A percentile compares a stretch with the other conserved stretches of the same genome.
Evolutionary conservation across 1,140 invertebrate genomes (phyloP).

Genomic region (Drosophila lacteicornis): DNA sequence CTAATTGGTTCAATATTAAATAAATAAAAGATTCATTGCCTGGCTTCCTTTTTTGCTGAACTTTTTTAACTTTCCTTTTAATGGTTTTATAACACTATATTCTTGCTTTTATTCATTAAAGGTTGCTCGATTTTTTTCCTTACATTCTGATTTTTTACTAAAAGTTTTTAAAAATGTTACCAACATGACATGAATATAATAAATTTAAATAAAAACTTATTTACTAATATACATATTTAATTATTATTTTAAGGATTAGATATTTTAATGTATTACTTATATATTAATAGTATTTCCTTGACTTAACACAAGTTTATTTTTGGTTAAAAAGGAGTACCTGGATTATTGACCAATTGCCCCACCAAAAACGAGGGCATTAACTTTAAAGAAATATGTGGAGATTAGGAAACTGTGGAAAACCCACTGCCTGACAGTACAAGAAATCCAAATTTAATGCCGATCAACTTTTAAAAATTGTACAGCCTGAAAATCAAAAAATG

Average conservation of each 20-base stretch:
- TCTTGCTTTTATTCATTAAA: too few relatives aligned
- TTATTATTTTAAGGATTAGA: too few relatives aligned
- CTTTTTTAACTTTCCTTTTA: too few relatives aligned
- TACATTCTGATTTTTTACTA: too few relatives aligned
- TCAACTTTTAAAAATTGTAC: not conserved
- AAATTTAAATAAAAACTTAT: too few relatives aligned
- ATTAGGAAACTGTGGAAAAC: conserved; percentile 6
- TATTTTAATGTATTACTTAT: too few relatives aligned
- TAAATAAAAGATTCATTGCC: not conserved
- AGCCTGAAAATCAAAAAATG: not conserved
- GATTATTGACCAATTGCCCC: conserved; percentile 11
- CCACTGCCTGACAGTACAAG: not conserved
- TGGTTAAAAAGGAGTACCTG: not conserved
- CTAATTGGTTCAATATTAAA: not conserved
- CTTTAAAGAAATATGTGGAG: not conserved
- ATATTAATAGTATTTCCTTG: not conserved
- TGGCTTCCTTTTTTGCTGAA: not conserved
- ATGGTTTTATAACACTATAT: too few relatives aligned
- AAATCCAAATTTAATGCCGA: not conserved
- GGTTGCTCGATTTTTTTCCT: too few relatives aligned
- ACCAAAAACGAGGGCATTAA: not conserved
- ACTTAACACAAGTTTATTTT: not conserved
- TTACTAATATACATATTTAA: too few relatives aligned
- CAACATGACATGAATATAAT: too few relatives aligned
- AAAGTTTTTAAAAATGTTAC: too few relatives aligned